phyloP scores from a whole-genome alignment of 2,797 vertebrate genomes.

The Pipistrellus pipistrellus region DNA sequence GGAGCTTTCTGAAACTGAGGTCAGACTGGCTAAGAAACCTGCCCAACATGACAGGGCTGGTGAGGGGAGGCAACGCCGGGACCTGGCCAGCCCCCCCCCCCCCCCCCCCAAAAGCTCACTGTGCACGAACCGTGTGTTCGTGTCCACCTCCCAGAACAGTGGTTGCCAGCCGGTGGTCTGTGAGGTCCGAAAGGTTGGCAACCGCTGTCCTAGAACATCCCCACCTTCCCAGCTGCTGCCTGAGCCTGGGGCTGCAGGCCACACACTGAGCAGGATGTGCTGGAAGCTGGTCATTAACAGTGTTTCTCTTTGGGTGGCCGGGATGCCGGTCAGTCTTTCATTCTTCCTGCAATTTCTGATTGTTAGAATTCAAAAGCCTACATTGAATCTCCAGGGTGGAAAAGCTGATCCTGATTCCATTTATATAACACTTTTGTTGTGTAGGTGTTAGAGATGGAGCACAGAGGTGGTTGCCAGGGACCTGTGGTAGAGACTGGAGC shows the following conservation, averaged over 20 bases:
- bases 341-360: background rate
- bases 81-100: background rate
- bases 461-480: background rate
- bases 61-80: background rate
- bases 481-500: fast-evolving
- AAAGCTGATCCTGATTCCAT: background rate
- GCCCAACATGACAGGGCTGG: background rate
- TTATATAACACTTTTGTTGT: fast-evolving
- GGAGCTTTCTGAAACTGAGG: background rate
- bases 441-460: background rate
- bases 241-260: background rate
- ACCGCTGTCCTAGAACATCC: no score
- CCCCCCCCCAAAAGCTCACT: no score
- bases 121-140: fast-evolving
- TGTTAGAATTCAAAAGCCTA: background rate
- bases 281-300: background rate
- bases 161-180: no score
- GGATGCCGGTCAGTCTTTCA: background rate
- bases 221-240: background rate
- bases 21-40: background rate
- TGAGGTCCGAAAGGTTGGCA: no score
- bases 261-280: fast-evolving
- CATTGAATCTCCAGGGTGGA: background rate
- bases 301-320: background rate
- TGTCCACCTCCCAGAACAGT: fast-evolving